These are phyloP conservation scores for Anastrepha ludens DNA, from an alignment of 1,140 invertebrate species.

Conservation along the genomic window DNA sequence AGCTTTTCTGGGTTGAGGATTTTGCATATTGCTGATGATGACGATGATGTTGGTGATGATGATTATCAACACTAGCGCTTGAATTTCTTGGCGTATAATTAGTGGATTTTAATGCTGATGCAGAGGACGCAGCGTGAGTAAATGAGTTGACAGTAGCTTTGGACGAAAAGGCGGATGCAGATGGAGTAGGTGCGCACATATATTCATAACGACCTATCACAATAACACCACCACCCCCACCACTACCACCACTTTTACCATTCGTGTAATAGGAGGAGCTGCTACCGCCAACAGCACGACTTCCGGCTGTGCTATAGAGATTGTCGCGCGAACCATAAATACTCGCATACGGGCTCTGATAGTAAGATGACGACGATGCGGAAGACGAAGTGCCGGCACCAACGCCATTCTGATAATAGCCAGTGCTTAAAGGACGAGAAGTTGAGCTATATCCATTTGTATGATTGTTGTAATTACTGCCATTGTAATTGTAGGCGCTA, in stretches of 20 bases:
- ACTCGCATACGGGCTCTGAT: constrained; percentile 72
- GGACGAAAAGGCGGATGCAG: constrained; percentile 15
- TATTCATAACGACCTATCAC: constrained; percentile 67
- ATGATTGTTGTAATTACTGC: constrained; percentile 59
- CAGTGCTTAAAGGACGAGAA: constrained; percentile 67
- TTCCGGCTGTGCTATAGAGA: constrained; percentile 64
- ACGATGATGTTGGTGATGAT: not conserved
- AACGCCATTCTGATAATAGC: constrained; percentile 60
- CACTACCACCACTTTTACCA: constrained; percentile 60
- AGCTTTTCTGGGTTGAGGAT: constrained; percentile 17
- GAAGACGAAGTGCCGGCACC: constrained; percentile 37
- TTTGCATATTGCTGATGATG: constrained; percentile 46
- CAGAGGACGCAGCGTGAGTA: constrained; percentile 61
- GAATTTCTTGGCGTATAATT: constrained; percentile 19
- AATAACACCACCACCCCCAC: constrained; percentile 34
- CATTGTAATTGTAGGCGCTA: constrained; percentile 65
- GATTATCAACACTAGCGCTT: constrained; percentile 15
- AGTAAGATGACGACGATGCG: constrained; percentile 56
- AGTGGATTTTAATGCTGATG: constrained; percentile 58
- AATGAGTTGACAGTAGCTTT: constrained; percentile 45
- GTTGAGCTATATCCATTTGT: constrained; percentile 45
- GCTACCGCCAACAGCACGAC: constrained; percentile 43
- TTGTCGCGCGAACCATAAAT: constrained; percentile 70
- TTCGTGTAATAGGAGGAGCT: constrained; percentile 62
- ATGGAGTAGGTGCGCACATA: constrained; percentile 32